phyloP scores from a whole-genome alignment of 92 coral and sea anemone species.

The Siderastrea radians region DNA sequence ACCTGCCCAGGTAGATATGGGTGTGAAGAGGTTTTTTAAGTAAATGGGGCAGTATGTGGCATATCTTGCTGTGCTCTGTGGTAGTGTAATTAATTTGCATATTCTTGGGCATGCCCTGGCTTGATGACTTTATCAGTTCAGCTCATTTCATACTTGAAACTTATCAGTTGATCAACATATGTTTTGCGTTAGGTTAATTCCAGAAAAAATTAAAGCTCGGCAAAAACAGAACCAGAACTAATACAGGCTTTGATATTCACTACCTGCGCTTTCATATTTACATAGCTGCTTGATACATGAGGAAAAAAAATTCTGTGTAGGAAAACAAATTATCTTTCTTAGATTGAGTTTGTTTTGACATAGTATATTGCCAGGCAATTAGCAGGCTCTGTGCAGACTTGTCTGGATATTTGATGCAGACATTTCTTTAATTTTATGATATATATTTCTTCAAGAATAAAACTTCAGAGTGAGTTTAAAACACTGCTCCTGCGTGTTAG shows the following conservation, averaged over 20 bases:
- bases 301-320: not conserved
- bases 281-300: not conserved
- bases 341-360: not conserved
- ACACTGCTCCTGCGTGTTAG: not conserved
- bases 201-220: not conserved
- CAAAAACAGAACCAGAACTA: not conserved
- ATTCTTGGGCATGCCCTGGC: conserved; percentile 15
- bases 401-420: not conserved
- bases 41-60: not conserved
- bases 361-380: not conserved
- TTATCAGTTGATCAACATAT: conserved; percentile 26
- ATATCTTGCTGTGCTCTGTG: not conserved
- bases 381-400: conserved; percentile 13
- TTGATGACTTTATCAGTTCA: conserved; percentile 10
- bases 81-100: not conserved
- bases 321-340: not conserved
- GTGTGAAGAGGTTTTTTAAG: not conserved
- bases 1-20: not conserved
- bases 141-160: conserved; percentile 11
- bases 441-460: not conserved
- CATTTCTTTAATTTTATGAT: not conserved
- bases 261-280: not conserved
- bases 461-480: not conserved
- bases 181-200: conserved; percentile 32
- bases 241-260: not conserved